Evolutionary conservation across 2,113 vertebrate genomes (phyloP).

Genomic region (Serilophus lunatus): DNA sequence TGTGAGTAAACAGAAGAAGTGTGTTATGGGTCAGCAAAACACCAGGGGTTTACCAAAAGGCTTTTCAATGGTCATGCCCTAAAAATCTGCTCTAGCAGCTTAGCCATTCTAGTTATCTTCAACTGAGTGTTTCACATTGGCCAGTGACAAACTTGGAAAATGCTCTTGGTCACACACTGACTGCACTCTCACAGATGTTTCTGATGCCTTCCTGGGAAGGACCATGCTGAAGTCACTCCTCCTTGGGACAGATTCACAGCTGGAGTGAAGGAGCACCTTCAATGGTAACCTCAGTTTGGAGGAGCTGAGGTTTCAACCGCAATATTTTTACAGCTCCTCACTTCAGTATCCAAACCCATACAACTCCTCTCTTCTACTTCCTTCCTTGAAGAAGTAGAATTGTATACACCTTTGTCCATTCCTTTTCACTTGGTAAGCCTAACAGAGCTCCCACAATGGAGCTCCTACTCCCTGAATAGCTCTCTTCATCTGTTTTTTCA

Average conservation of each 20-base stretch:
- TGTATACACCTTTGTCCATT: rapidly evolving
- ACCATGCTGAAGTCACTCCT: not conserved
- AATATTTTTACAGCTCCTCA: not conserved
- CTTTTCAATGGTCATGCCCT: not conserved
- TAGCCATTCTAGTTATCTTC: not conserved
- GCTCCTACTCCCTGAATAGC: not conserved
- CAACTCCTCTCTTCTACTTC: not conserved
- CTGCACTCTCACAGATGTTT: not conserved
- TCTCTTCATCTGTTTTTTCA: not conserved
- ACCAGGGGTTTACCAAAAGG: not conserved
- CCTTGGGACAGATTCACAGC: not conserved
- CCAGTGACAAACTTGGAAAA: not conserved
- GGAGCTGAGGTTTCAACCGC: not conserved
- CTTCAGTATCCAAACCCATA: not conserved
- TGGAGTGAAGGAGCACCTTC: not conserved
- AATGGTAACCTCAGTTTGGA: not conserved
- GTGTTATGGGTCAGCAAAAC: not conserved
- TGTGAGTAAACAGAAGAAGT: not conserved
- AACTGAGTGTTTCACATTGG: not conserved
- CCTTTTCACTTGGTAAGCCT: not conserved
- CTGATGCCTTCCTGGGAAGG: not conserved
- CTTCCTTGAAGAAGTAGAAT: not conserved
- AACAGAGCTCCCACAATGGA: not conserved
- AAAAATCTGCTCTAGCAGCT: not conserved
- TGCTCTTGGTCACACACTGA: not conserved